phyloP scores from a whole-genome alignment of 2,113 vertebrate species.

The Epinephelus moara region DNA sequence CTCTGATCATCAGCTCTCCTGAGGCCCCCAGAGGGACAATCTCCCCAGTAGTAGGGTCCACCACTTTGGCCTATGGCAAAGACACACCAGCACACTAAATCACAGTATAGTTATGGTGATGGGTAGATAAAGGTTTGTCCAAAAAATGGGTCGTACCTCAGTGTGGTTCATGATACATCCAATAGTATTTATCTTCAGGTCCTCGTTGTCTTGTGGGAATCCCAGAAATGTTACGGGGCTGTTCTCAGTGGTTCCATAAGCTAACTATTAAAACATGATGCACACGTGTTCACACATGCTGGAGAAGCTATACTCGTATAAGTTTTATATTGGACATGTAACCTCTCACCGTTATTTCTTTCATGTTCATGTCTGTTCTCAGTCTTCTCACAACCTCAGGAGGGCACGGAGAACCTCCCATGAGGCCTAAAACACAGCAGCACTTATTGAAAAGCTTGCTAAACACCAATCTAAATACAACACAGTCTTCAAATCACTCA shows the following conservation, averaged over 20 bases:
- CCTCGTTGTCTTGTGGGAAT: conserved; percentile 83
- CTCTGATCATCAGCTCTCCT: conserved; percentile 92
- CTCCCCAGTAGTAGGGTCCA: conserved; percentile 81
- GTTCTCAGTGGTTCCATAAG: conserved; percentile 95
- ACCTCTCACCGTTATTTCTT: conserved; percentile 84
- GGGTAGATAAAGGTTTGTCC: not conserved
- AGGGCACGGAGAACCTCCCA: conserved; percentile 89
- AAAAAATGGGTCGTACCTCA: conserved; percentile 84
- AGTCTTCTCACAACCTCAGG: conserved; percentile 87
- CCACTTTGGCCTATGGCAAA: conserved; percentile 89
- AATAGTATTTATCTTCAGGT: conserved; percentile 85
- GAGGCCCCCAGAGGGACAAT: conserved; percentile 83
- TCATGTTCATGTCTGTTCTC: conserved; percentile 85
- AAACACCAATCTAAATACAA: not conserved
- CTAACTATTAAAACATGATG: conserved; percentile 77
- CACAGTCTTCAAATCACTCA: conserved; percentile 69
- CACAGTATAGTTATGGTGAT: not conserved
- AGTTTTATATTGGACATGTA: no score
- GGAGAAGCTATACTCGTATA: not conserved
- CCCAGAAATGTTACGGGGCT: conserved; percentile 93
- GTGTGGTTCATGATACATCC: conserved; percentile 90
- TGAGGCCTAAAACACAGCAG: conserved; percentile 83
- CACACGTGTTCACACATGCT: not conserved
- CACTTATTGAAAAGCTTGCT: not conserved
- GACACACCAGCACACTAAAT: not conserved